Conservation (phyloP, 1,140 invertebrate species). For the Meloidogyne hapla region DNA sequence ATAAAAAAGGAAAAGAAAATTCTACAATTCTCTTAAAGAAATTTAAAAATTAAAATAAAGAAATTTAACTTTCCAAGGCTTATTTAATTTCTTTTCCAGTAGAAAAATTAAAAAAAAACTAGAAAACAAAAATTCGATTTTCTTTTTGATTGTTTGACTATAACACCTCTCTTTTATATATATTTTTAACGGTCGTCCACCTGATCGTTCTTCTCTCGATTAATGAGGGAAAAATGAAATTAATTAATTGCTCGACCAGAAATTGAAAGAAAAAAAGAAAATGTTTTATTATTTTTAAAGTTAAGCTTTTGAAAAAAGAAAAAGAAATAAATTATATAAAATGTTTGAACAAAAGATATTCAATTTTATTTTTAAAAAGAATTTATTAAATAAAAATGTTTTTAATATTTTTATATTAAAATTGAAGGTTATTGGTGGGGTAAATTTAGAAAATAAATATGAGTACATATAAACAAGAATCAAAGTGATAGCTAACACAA, state of each 20-base stretch:
- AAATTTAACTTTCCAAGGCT: no score
- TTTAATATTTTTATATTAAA: not conserved
- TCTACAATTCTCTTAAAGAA: no score
- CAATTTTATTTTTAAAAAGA: not conserved
- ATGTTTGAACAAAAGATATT: not conserved
- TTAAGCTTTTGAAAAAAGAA: not conserved
- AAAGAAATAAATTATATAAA: not conserved
- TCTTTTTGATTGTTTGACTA: no score
- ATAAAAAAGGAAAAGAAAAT: no score
- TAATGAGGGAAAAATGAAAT: not conserved
- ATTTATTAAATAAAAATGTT: not conserved
- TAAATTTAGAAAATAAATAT: not conserved
- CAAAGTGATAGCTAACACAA: no score
- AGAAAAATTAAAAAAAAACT: no score
- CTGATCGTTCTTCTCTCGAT: not conserved
- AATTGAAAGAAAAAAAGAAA: not conserved
- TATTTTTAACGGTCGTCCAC: not conserved
- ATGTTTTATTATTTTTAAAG: not conserved
- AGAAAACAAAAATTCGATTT: no score
- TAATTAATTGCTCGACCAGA: not conserved
- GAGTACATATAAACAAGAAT: no score
- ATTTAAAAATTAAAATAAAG: no score
- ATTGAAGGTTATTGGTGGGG: not conserved
- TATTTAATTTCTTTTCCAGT: no score
- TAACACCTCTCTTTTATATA: no score